Base-by-base conservation (phyloP, 2,113 vertebrate genomes). In the Bubo scandiacus region DNA sequence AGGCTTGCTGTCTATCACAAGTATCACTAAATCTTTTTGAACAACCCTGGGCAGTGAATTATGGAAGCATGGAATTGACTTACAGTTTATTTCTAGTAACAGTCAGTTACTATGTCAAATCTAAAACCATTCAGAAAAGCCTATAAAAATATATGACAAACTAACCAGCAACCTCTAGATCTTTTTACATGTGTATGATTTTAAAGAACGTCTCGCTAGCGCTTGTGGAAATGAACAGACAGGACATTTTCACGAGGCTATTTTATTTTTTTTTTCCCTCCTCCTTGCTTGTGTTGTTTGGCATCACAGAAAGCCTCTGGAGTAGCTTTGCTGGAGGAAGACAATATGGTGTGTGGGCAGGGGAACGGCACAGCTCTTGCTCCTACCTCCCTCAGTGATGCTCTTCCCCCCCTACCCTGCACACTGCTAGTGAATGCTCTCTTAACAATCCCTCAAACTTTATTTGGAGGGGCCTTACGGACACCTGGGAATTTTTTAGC, bases 51-150 rank as follows among this genome's bases (percentile, higher is more conserved):
- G 97, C 97, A 97, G 98, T 98, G 98, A 98, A 97, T 98, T 98
- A 98, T 96, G 96, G 97, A 98, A 98, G 98, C 97, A 97, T 97
- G 97, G 98, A 98, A 98, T 98, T 98, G 98, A 98, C 98, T 98
- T 98, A 98, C 98, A 98, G 97, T 98, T 98, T 98, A 98, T 98
- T 98, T 98, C 98, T 97, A 98, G 98, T 98, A 97, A 97, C 97
- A 98, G 98, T 97, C 98, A 98, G 98, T 98, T 98, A 98, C 98
- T 98, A 89, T 98, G 98, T 98, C 98, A 98, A 98, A 98, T 97
- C 97, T 97, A 97, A 98, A 98, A 97, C 98, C 97, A 97, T 98
- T 98, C 97, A 98, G 97, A 98, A 98, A 98, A 97, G 95, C 89
- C 98, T 97, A 97, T 98, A 98, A 98, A 98, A 98, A 98, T 98